These are phyloP conservation scores for Drosophila tristis DNA, from an alignment of 1,140 invertebrate genomes.

Conservation along the genomic window DNA sequence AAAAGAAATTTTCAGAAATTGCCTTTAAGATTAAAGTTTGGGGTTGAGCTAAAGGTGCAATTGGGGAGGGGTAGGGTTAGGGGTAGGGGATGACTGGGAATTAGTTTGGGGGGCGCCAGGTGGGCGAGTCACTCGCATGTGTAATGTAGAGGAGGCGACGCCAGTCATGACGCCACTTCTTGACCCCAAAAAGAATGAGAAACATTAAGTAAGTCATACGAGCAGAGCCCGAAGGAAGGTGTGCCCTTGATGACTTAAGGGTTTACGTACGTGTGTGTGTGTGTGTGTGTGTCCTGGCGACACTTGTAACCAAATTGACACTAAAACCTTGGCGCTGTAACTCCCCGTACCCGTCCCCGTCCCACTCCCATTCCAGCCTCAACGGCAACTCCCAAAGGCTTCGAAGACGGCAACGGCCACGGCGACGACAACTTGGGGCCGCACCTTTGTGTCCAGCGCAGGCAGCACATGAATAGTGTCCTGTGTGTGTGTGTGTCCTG, in stretches of 20 bases:
- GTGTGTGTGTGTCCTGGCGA: constrained; percentile 36
- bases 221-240: constrained; percentile 28
- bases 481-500: constrained; percentile 10
- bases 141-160: too few relatives aligned
- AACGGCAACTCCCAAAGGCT: constrained; percentile 59
- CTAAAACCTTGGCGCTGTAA: constrained; percentile 42
- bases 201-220: constrained; percentile 38
- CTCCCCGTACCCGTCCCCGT: background rate
- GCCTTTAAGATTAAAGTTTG: constrained; percentile 75
- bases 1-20: constrained; percentile 63
- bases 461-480: constrained; percentile 57
- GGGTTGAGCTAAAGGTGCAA: constrained; percentile 15
- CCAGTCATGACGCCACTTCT: constrained; percentile 61
- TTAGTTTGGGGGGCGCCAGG: constrained; percentile 52
- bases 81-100: constrained; percentile 22
- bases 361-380: constrained; percentile 8
- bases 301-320: constrained; percentile 77
- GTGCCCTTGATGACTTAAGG: constrained; percentile 67
- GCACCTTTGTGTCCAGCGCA: constrained; percentile 70
- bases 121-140: constrained; percentile 7
- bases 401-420: constrained; percentile 53
- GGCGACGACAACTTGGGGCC: constrained; percentile 64
- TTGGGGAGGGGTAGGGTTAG: too few relatives aligned
- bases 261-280: constrained; percentile 29
- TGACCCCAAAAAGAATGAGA: constrained; percentile 65